These are phyloP conservation scores for Spodoptera littoralis DNA, from an alignment of 2,888 invertebrate species.

Conservation along the genomic window DNA sequence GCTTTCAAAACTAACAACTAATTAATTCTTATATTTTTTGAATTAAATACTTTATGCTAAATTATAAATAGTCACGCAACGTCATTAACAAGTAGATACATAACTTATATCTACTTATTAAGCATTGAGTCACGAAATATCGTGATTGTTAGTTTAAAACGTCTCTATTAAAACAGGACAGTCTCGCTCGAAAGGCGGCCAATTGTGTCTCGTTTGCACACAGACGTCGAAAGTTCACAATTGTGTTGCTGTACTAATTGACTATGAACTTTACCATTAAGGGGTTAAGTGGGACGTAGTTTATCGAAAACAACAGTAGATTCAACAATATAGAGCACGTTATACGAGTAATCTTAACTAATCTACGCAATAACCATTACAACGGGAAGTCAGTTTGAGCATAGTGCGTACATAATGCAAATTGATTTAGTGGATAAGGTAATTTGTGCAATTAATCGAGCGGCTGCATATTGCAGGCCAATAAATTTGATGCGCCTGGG, in stretches of 20 bases:
- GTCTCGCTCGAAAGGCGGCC: conserved; percentile 69
- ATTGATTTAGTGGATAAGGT: conserved; percentile 53
- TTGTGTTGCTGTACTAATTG: conserved; percentile 81
- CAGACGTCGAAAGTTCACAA: conserved; percentile 79
- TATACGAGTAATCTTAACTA: conserved; percentile 58
- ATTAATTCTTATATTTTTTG: conserved; percentile 43
- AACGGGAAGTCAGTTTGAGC: conserved; percentile 46
- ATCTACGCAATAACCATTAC: conserved; percentile 52
- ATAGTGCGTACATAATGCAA: conserved; percentile 33
- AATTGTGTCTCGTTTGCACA: conserved; percentile 77
- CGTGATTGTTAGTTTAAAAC: conserved; percentile 69
- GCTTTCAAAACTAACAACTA: conserved; percentile 44
- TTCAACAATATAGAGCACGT: conserved; percentile 62
- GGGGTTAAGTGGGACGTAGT: conserved; percentile 80
- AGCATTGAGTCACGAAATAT: conserved; percentile 63
- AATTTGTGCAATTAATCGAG: conserved; percentile 56
- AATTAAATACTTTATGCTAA: conserved; percentile 46
- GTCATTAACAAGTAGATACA: conserved; percentile 47
- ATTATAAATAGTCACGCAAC: conserved; percentile 55
- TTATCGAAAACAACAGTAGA: conserved; percentile 67
- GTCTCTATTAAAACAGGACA: conserved; percentile 69
- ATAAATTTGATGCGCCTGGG: conserved; percentile 71
- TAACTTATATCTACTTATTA: conserved; percentile 42
- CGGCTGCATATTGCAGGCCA: conserved; percentile 61
- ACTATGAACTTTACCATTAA: conserved; percentile 79